Evolutionary conservation across 2,113 vertebrate species (phyloP), one percentile per base, ranked within the genome.

Genomic region (Ariopsis seemanni): DNA sequence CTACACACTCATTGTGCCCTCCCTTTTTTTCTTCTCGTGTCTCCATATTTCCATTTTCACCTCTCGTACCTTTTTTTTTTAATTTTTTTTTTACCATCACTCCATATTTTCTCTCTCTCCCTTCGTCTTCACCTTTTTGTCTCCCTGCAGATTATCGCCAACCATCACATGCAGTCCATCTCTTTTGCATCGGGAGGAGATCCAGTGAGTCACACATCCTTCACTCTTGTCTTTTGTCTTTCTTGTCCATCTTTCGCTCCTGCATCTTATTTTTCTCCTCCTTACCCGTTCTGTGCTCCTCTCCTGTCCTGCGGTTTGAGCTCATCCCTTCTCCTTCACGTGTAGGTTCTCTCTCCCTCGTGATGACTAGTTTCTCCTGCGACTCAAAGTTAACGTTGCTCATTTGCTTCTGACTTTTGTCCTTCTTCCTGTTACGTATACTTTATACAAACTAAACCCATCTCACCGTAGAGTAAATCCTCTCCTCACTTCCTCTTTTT

Each of bases 161-260:
- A 99, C 91, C 98, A 99, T 94, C 98, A 99, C 88, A 99, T 99
- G 98, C 97, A 99, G 92, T 99, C 98, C 82, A 99, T 99, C 94
- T 99, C 98, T 90, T 99, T 99, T 91, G 98, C 98, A 9, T 99
- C 98, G 22, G 98, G 98, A 79, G 97, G 98, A 91, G 97, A 99
- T 91, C 97, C 97, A 93, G 98, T 99, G 96, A 99, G 97, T 93
- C 85, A 55, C 88, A 75, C 22, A 67, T 27, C 10, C 5, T 0
- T 52, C 69, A 55, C 25, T 22, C 14, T 86, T 77, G 74, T 9
- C 65, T 58, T 88, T 88, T 55, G 17, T 11, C 57, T 20, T 25
- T 81, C 62, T 94, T 94, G 78, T 0, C 79, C 6, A 57, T 18
- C 48, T 67, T 57, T 75, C 30, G 22, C 52, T 65, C 82, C 69